Conservation (phyloP, 2,113 vertebrate genomes). For the Otocyon megalotis region DNA sequence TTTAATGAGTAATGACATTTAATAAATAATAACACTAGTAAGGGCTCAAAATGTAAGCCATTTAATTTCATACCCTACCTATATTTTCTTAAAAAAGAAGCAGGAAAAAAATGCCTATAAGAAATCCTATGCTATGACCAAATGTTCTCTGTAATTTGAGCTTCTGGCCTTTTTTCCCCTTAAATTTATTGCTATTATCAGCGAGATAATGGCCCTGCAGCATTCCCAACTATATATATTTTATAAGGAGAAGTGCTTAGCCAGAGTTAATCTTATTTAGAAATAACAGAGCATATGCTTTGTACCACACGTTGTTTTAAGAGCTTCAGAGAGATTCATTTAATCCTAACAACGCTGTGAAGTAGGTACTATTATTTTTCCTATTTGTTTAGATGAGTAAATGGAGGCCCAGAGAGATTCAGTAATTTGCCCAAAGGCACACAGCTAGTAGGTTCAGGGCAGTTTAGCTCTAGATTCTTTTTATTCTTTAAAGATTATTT, state of each 20-base stretch:
- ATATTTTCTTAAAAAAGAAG: constrained; percentile 53
- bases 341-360: not conserved
- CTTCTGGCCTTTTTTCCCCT: not conserved
- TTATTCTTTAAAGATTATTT: not conserved
- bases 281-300: not conserved
- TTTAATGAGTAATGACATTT: constrained; percentile 76
- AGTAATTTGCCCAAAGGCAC: not conserved
- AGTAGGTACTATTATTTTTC: not conserved
- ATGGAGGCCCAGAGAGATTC: not conserved
- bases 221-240: not conserved
- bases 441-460: not conserved
- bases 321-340: constrained; percentile 18
- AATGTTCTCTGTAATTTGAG: constrained; percentile 50
- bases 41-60: constrained; percentile 40
- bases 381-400: not conserved
- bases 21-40: constrained; percentile 77
- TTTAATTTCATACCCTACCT: constrained; percentile 58
- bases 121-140: constrained; percentile 24
- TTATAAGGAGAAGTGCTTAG: not conserved
- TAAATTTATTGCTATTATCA: not conserved
- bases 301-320: not conserved
- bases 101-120: not conserved
- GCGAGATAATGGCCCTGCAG: not conserved
- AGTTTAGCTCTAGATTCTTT: not conserved
- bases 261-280: constrained; percentile 59